phyloP scores from a whole-genome alignment of 2,113 vertebrate species.

The Mastomys coucha region DNA sequence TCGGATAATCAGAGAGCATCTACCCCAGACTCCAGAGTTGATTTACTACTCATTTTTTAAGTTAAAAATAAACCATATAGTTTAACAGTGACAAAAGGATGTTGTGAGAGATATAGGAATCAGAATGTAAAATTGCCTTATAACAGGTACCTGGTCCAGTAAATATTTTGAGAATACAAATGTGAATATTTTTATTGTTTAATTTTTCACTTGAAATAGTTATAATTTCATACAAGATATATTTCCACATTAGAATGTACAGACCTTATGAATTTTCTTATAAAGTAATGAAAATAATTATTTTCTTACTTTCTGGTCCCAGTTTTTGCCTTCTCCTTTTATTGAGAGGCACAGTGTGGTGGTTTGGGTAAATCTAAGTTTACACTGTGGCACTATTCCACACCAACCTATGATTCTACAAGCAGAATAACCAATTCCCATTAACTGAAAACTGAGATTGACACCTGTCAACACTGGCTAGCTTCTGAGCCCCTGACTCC shows the following conservation, averaged over 20 bases:
- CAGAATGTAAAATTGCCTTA: not conserved
- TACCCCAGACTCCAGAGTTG: not conserved
- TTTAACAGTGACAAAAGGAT: not conserved
- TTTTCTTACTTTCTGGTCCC: not conserved
- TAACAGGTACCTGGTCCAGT: not conserved
- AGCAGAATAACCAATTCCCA: not conserved
- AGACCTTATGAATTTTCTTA: not conserved
- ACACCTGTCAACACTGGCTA: not conserved
- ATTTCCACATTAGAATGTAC: not conserved
- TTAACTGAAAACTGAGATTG: not conserved
- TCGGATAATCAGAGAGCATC: slow-evolving; percentile 25
- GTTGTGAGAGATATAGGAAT: slow-evolving; percentile 4
- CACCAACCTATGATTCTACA: not conserved
- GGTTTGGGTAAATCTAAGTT: not conserved
- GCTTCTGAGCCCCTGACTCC: not conserved
- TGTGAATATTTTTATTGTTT: not conserved
- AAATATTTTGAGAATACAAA: slow-evolving; percentile 46
- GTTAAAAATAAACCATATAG: slow-evolving; percentile 25
- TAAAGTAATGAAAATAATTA: slow-evolving; percentile 58
- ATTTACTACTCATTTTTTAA: slow-evolving; percentile 22
- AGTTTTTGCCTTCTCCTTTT: not conserved
- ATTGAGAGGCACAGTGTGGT: not conserved
- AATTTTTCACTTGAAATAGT: slow-evolving; percentile 40
- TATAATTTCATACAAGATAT: not conserved
- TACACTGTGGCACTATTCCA: not conserved